phyloP scores from a whole-genome alignment of 2,888 invertebrate genomes.

The Baronia brevicornis region DNA sequence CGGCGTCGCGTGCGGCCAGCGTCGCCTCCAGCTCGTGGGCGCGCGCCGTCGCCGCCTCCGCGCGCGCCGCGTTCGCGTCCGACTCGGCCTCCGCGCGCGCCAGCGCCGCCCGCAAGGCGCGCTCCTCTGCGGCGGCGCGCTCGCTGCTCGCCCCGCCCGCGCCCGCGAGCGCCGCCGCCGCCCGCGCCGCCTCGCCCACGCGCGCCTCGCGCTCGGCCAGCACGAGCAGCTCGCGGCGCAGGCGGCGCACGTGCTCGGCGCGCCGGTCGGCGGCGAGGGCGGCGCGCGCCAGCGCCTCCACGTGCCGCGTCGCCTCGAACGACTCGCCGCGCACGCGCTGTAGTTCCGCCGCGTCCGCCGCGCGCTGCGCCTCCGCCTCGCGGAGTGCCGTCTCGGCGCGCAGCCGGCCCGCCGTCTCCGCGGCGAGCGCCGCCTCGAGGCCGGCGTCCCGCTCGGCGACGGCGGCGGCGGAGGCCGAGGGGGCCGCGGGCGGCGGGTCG shows the following conservation, averaged over 20 bases:
- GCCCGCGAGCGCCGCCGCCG: constrained; percentile 21
- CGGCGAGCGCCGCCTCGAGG: constrained; percentile 29
- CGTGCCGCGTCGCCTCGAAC: constrained; percentile 53
- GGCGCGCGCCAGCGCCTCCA: constrained; percentile 49
- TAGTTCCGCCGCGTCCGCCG: constrained; percentile 50
- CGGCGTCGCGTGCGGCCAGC: constrained; percentile 43
- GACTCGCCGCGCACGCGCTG: constrained; percentile 47
- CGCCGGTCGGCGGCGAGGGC: constrained; percentile 49
- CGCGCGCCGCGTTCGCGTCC: constrained; percentile 31
- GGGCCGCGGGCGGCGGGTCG: constrained; percentile 25
- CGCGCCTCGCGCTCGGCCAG: constrained; percentile 57
- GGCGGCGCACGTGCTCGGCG: constrained; percentile 55
- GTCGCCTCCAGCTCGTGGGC: constrained; percentile 71
- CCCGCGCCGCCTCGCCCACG: constrained; percentile 33
- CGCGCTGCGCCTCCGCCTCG: constrained; percentile 60
- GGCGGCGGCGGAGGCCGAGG: constrained; percentile 26
- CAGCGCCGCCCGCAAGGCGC: constrained; percentile 53
- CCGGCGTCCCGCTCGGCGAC: constrained; percentile 27
- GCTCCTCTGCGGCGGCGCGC: constrained; percentile 74
- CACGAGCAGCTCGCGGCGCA: constrained; percentile 59
- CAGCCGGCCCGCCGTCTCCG: constrained; percentile 29
- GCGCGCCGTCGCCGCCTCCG: constrained; percentile 37
- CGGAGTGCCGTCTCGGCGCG: constrained; percentile 39
- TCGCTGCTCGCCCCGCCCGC: constrained; percentile 33
- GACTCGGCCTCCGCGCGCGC: constrained; percentile 23